Conservation (phyloP, 1,140 invertebrate genomes). For the Lepidurus apus region DNA sequence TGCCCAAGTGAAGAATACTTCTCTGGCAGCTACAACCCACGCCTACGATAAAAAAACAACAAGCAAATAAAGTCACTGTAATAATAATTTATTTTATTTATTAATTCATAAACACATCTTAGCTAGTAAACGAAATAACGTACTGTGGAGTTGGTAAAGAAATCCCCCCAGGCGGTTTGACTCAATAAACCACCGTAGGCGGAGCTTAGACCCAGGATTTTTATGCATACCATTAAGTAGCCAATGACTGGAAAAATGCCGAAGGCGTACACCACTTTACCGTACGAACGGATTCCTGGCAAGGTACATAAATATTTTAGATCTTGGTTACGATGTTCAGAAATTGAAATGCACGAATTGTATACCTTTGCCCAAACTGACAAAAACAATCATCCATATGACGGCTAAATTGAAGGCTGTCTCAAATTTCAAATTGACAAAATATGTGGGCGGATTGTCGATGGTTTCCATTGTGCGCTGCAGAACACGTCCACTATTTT, state of each 20-base stretch:
- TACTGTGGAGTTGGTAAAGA: slow-evolving; percentile 71
- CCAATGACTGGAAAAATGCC: slow-evolving; percentile 66
- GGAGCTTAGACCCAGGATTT: slow-evolving; percentile 62
- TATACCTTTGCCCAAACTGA: slow-evolving; percentile 76
- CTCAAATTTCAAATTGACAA: slow-evolving; percentile 66
- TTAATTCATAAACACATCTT: slow-evolving; percentile 21
- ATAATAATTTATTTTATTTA: slow-evolving; percentile 6
- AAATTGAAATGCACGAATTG: background rate
- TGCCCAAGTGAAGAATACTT: slow-evolving; percentile 84
- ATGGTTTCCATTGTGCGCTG: slow-evolving; percentile 59
- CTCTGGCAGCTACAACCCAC: slow-evolving; percentile 80
- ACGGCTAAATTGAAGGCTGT: slow-evolving; percentile 81
- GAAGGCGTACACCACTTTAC: slow-evolving; percentile 72
- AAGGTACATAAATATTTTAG: slow-evolving; percentile 36
- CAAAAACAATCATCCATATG: slow-evolving; percentile 83
- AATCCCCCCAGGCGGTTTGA: slow-evolving; percentile 71
- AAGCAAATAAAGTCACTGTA: background rate
- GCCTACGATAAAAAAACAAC: slow-evolving; percentile 51
- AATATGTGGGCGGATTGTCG: slow-evolving; percentile 49
- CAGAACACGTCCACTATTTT: slow-evolving; percentile 63
- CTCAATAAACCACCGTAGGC: slow-evolving; percentile 61
- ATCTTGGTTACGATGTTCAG: slow-evolving; percentile 7
- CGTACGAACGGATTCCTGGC: slow-evolving; percentile 69
- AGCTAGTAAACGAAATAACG: slow-evolving; percentile 37
- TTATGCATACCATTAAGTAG: slow-evolving; percentile 63